Base-by-base conservation (phyloP, 1,140 invertebrate genomes). In the Stegodyphus dumicola region DNA sequence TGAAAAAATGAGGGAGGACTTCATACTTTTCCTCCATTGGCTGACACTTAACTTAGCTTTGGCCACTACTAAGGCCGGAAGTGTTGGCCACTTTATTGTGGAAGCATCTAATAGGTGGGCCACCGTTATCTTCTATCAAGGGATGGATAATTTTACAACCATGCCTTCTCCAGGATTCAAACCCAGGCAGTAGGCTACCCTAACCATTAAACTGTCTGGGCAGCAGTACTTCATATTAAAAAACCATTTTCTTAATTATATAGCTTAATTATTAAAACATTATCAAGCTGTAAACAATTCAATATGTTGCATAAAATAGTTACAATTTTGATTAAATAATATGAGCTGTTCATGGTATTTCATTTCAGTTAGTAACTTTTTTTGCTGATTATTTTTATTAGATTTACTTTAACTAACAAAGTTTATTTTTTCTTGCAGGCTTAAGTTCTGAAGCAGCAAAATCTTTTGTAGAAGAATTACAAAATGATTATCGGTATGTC, bases 381-480 rank as follows among this genome's bases (percentile, higher is more conserved):
- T 33, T 33, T 33, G 33, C 33, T 33, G 3, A 33, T 33, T 33
- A 3, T 33, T 33, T 33, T 33, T 33, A 33, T 33, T 33, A 33
- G 33, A 33, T 33, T 33, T 33, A 1, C 1, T 33, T 33, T 33
- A 1, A 33, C 33, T 33, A 1, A 33, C 33, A 33, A 3, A 33
- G 33, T 33, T 33, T 33, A 1, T 15, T 74, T 52, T 18, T 51
- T 13, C 0, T 80, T 74, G 17, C 15, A 81, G 79, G n/a, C 53
- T 17, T 74, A 48, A 49, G 49, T 13, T 33, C 15, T 33, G 4
- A 7, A 7, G 79, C 74, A 74, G 79, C 79, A 15, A 81, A 74
- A 52, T 74, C 56, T 52, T 64, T 52, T 74, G n/a, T 81, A 5
- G 13, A 52, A 15, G 65, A 73, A n/a, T 69, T 81, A 56, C 79